Evolutionary conservation across 2,797 vertebrate genomes (phyloP).

Genomic region (Mycteria americana): DNA sequence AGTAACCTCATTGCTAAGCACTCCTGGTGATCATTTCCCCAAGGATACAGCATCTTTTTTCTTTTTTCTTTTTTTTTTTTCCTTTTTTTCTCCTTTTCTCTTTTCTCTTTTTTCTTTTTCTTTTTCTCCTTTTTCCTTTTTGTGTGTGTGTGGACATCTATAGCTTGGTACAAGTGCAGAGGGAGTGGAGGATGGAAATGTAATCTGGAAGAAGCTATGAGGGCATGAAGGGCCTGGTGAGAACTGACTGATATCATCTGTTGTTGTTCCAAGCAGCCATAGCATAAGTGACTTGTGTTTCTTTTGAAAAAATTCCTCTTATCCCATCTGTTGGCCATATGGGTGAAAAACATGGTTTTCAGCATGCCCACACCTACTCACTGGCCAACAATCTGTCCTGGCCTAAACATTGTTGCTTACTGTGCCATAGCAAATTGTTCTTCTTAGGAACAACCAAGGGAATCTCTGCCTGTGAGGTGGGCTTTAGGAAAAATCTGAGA

Average conservation of each 20-base stretch:
- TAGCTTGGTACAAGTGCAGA: not conserved
- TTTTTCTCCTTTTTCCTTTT: too few species aligned
- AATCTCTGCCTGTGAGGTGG: not conserved
- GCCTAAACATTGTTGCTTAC: slow-evolving; percentile 27
- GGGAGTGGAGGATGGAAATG: not conserved
- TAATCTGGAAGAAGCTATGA: slow-evolving; percentile 4
- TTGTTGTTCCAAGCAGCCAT: slow-evolving; percentile 32
- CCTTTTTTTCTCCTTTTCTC: not conserved
- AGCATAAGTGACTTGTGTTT: slow-evolving; percentile 7
- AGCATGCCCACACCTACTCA: not conserved
- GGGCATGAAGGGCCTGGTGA: not conserved
- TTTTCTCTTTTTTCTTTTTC: too few species aligned
- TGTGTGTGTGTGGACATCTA: not conserved
- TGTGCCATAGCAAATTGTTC: slow-evolving; percentile 1
- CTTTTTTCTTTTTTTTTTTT: too few species aligned
- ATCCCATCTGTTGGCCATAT: slow-evolving; percentile 52
- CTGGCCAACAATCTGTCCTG: slow-evolving; percentile 50
- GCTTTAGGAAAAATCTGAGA: slow-evolving; percentile 17
- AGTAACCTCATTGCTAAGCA: not conserved
- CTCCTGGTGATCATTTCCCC: not conserved
- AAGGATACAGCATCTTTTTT: not conserved
- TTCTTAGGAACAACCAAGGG: not conserved
- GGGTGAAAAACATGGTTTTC: slow-evolving; percentile 18
- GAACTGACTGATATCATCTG: slow-evolving; percentile 36
- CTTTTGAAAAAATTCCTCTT: slow-evolving; percentile 2